Conservation (phyloP, 2,113 vertebrate genomes). For the Thalassarche chlororhynchos region DNA sequence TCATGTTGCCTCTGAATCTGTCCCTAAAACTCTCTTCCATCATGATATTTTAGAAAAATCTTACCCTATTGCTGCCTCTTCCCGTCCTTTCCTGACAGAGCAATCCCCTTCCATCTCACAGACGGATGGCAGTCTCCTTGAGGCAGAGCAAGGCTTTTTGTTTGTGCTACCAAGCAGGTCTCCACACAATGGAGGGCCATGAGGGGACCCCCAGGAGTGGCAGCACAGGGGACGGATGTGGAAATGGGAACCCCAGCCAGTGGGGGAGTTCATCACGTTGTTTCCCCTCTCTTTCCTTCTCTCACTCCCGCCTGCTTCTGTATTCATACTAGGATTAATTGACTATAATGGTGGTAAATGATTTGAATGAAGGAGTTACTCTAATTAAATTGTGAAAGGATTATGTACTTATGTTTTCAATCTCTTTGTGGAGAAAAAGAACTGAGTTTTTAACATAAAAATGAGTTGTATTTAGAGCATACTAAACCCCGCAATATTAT, state of each 20-base stretch:
- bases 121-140: not conserved
- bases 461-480: not conserved
- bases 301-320: not conserved
- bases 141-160: not conserved
- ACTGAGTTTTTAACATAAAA: not conserved
- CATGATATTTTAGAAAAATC: not conserved
- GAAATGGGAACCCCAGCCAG: not conserved
- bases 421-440: not conserved
- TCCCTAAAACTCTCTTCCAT: not conserved
- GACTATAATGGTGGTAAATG: not conserved
- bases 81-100: not conserved
- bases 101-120: fast-evolving
- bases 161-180: not conserved
- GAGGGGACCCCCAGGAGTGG: not conserved
- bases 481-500: not conserved
- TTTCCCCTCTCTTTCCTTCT: not conserved
- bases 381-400: conserved; percentile 9
- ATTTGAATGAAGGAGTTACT: not conserved
- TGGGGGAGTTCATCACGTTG: fast-evolving
- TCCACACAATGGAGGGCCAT: not conserved
- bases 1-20: not conserved
- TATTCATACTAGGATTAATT: conserved; percentile 11
- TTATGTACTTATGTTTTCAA: conserved; percentile 14
- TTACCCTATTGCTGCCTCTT: not conserved
- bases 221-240: fast-evolving